These are phyloP conservation scores for Neostethus bicornis DNA, from an alignment of 2,797 vertebrate genomes.

Conservation along the genomic window DNA sequence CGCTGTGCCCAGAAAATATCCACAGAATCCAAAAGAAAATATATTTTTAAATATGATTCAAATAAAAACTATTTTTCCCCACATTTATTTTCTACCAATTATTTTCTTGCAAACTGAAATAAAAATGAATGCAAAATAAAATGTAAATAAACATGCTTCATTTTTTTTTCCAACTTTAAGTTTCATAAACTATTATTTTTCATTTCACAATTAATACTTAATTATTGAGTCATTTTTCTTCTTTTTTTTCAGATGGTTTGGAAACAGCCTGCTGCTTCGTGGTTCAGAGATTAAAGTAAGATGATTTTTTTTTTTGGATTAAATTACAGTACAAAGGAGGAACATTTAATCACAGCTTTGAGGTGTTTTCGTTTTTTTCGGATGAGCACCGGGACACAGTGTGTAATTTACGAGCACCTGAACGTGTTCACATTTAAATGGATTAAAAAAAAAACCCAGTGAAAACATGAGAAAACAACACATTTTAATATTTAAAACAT, in stretches of 20 bases:
- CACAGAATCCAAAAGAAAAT: too few relatives aligned
- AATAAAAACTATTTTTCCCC: too few relatives aligned
- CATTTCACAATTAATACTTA: neutral
- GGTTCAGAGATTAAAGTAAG: neutral
- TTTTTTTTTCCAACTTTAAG: neutral
- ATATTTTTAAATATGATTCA: too few relatives aligned
- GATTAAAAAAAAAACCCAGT: neutral
- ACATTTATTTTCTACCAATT: too few relatives aligned
- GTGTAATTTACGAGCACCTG: constrained; percentile 66
- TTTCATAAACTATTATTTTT: too few relatives aligned
- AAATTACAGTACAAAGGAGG: constrained; percentile 47
- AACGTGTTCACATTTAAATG: constrained; percentile 21
- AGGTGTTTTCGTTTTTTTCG: constrained; percentile 34
- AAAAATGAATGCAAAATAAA: too few relatives aligned
- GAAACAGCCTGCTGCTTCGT: neutral
- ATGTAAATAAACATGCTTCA: too few relatives aligned
- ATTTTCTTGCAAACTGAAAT: too few relatives aligned
- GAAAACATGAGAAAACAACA: neutral
- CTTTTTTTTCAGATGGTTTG: neutral
- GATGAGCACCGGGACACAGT: constrained; percentile 60
- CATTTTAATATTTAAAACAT: neutral
- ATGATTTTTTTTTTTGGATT: neutral
- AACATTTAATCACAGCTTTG: constrained; percentile 47
- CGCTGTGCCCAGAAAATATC: too few relatives aligned
- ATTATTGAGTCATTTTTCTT: neutral